Evolutionary conservation across 2,888 invertebrate genomes (phyloP), one percentile per base, ranked within the genome.

Genomic region (Acanthopleura granulata): DNA sequence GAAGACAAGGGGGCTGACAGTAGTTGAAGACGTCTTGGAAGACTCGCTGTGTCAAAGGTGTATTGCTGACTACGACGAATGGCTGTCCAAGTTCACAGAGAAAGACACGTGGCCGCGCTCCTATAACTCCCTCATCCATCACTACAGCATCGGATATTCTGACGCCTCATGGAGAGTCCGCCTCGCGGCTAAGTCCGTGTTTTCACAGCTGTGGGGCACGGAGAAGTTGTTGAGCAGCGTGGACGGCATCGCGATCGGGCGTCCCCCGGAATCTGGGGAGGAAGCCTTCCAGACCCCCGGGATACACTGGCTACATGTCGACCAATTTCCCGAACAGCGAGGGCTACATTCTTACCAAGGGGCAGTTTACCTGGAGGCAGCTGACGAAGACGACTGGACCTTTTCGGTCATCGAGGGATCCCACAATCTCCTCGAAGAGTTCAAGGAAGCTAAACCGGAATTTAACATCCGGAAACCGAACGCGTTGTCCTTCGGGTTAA

Each of bases 291-390:
- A 30, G 14, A 66, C 14, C 22, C 22, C 57, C 57, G 80, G 80
- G 4, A 69, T 79, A 12, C 81, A 79, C 50, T 86, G 84, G 85
- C 78, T 88, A 18, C 88, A 88, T 76, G 71, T 81, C 29, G 88
- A 88, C 78, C 88, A 88, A 72, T 77, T 80, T 12, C 77, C 82
- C 6, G 75, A 78, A 1, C 77, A 84, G 14, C 73, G 77, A n/a
- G 88, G 88, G 27, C 83, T 87, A 1, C 88, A 88, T 74, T 84
- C 83, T 18, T 87, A 82, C 76, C 86, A 88, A 76, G 85, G 86
- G 0, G 85, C 80, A 0, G 77, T 85, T 3, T 83, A 84, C 71
- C 49, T 86, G 27, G 86, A 86, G 77, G 81, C 80, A n/a, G 76
- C 82, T 0, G 71, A 74, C 4, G 77, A 81, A 61, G 79, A 79